Evolutionary conservation across 2,113 vertebrate genomes (phyloP).

Genomic region (Bubo blakistoni): DNA sequence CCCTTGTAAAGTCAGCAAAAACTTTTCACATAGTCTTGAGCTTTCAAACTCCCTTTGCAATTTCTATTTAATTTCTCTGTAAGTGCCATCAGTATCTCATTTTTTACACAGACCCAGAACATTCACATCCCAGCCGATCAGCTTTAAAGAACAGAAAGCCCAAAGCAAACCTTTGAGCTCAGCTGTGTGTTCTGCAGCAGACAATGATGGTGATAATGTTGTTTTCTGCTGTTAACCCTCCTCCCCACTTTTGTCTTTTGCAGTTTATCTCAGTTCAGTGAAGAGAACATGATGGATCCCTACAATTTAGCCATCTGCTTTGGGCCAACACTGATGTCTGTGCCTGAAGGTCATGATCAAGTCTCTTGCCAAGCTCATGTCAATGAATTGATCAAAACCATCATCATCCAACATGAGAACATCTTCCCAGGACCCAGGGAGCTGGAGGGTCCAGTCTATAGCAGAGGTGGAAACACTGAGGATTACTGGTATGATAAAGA

Average conservation of each 20-base stretch:
- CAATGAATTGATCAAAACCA: slow-evolving; percentile 98
- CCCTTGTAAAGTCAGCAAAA: neutral
- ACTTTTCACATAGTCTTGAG: neutral
- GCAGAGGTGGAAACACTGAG: slow-evolving; percentile 80
- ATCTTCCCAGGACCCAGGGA: slow-evolving; percentile 89
- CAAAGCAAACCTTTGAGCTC: neutral
- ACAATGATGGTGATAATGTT: neutral
- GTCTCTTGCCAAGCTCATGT: slow-evolving; percentile 98
- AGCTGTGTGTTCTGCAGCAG: neutral
- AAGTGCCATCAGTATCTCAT: neutral
- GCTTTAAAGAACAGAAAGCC: neutral
- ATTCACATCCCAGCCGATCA: neutral
- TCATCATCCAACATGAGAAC: slow-evolving; percentile 95
- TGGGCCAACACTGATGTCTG: slow-evolving; percentile 95
- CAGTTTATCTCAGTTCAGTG: slow-evolving; percentile 98
- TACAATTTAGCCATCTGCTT: slow-evolving; percentile 99
- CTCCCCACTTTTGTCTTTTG: neutral
- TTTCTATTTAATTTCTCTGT: neutral
- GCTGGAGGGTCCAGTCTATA: slow-evolving; percentile 90
- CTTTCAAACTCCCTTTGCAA: neutral
- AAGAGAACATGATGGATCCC: slow-evolving; percentile 99
- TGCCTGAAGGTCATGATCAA: slow-evolving; percentile 94
- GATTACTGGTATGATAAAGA: slow-evolving; percentile 87
- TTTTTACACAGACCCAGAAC: neutral
- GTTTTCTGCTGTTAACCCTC: slow-evolving; percentile 1